Conservation (phyloP, 2,888 invertebrate genomes). For the Monochamus alternatus region DNA sequence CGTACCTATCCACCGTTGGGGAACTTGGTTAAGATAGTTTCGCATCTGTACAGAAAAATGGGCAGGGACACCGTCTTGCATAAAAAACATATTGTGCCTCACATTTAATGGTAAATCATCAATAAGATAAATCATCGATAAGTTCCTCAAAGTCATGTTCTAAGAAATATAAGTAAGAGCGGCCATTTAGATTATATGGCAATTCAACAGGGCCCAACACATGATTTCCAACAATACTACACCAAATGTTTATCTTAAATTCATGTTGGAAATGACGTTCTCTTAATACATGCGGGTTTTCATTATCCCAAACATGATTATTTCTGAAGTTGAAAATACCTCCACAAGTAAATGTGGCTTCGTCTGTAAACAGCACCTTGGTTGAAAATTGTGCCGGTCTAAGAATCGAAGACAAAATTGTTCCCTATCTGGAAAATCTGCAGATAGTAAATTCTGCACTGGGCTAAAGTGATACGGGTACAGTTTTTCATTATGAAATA, state of each 20-base stretch:
- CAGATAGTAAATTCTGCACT: too few relatives aligned
- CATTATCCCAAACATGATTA: conserved; percentile 26
- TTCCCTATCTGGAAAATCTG: too few relatives aligned
- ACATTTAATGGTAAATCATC: neutral
- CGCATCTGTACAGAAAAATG: neutral
- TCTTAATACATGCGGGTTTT: conserved; percentile 35
- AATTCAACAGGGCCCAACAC: conserved; percentile 35
- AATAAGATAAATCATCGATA: too few relatives aligned
- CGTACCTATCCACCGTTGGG: neutral
- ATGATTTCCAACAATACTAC: conserved; percentile 32
- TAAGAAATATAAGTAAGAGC: neutral
- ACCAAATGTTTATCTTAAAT: conserved; percentile 41
- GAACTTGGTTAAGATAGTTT: conserved; percentile 3
- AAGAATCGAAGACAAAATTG: too few relatives aligned
- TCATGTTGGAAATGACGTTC: conserved; percentile 40
- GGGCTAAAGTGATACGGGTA: too few relatives aligned
- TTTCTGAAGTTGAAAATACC: neutral
- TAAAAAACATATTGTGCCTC: neutral
- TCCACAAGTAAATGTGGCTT: too few relatives aligned
- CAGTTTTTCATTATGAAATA: too few relatives aligned
- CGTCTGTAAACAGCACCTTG: too few relatives aligned
- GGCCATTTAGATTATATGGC: conserved; percentile 39
- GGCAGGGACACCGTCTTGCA: conserved; percentile 8
- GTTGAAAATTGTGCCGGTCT: too few relatives aligned
- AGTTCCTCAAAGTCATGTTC: neutral